These are phyloP conservation scores for Anthophora plumipes DNA, from an alignment of 2,888 invertebrate species.

Conservation along the genomic window DNA sequence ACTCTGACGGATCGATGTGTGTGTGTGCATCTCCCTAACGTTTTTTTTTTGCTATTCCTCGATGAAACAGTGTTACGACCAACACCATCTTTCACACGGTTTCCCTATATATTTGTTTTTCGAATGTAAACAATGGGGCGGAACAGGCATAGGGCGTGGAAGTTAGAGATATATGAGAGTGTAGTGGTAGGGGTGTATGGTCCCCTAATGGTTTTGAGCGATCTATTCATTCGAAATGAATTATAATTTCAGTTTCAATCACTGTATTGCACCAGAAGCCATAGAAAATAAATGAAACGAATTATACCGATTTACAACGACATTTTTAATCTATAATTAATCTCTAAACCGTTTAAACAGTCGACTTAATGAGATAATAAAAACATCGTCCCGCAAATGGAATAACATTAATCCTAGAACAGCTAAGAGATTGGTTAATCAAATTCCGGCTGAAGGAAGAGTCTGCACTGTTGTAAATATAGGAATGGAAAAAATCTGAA, in stretches of 20 bases:
- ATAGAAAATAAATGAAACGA: not conserved
- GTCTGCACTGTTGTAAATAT: not conserved
- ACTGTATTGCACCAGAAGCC: too few relatives aligned
- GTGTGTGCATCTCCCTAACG: not conserved
- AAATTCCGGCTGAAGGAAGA: not conserved
- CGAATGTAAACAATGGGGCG: constrained; percentile 7
- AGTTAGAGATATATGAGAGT: not conserved
- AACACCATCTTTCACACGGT: not conserved
- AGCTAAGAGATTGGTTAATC: not conserved
- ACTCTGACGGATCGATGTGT: not conserved
- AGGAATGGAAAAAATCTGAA: not conserved
- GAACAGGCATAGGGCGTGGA: constrained; percentile 5
- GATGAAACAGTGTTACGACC: not conserved
- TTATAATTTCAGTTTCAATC: not conserved
- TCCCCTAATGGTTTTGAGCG: too few relatives aligned
- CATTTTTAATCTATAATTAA: not conserved
- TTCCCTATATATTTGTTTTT: not conserved
- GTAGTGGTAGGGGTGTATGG: not conserved
- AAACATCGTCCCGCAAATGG: not conserved
- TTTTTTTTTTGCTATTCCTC: not conserved
- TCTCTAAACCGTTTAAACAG: not conserved
- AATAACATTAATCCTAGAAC: not conserved
- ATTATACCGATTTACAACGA: not conserved
- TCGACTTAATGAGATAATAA: not conserved
- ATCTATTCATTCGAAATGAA: not conserved